Conservation (phyloP, 2,888 invertebrate genomes). For the Euclidia mi region DNA sequence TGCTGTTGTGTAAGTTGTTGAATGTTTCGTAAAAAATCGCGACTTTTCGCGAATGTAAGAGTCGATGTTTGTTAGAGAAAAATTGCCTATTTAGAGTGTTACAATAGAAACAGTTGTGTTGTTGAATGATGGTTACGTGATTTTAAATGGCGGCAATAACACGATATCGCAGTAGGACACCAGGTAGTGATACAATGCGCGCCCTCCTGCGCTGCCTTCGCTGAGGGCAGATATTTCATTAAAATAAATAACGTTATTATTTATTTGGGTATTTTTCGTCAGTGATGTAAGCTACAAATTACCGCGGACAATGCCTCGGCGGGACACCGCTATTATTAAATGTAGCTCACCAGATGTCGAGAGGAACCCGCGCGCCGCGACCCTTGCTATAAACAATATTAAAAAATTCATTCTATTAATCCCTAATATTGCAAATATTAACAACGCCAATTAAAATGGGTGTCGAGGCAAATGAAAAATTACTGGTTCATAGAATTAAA, state of each 20-base stretch:
- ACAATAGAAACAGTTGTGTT: conserved; percentile 16
- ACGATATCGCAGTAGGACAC: conserved; percentile 58
- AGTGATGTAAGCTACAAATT: conserved; percentile 88
- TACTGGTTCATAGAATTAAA: neutral
- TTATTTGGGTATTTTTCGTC: conserved; percentile 82
- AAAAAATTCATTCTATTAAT: conserved; percentile 65
- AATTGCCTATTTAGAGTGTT: conserved; percentile 1
- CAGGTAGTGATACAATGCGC: conserved; percentile 59
- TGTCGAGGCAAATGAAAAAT: conserved; percentile 2
- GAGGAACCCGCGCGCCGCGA: conserved; percentile 55
- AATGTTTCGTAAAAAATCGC: conserved; percentile 7
- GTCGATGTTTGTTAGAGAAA: conserved; percentile 1
- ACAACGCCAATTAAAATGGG: conserved; percentile 25
- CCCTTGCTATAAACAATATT: conserved; percentile 64
- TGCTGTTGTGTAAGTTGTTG: neutral
- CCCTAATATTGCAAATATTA: conserved; percentile 46
- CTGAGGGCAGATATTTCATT: conserved; percentile 76
- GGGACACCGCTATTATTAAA: conserved; percentile 82
- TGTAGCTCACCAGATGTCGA: conserved; percentile 82
- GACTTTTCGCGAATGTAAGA: neutral
- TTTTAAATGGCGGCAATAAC: conserved; percentile 55
- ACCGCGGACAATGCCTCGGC: conserved; percentile 84
- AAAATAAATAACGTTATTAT: conserved; percentile 87
- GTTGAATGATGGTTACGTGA: conserved; percentile 31
- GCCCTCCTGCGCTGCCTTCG: conserved; percentile 45